A percentile compares a stretch with the other conserved stretches of the same genome.
Conservation (phyloP, 2,888 invertebrate species). For the Argyra leucocephala region DNA sequence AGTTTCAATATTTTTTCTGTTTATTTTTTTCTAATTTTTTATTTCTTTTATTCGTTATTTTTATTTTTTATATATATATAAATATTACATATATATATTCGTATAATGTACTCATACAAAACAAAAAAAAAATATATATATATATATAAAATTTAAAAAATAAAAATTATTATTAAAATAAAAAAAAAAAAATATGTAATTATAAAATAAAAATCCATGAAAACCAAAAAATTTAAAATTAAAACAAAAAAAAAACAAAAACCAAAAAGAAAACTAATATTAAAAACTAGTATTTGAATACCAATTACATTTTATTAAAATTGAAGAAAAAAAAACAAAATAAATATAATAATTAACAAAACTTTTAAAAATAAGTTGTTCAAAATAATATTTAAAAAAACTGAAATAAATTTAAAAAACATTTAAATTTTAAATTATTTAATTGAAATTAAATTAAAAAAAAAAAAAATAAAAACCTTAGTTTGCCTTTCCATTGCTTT, state of each 20-base stretch:
- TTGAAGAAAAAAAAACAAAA: no score
- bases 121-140: not conserved
- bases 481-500: slow-evolving; percentile 6
- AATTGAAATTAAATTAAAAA: not conserved
- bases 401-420: no score
- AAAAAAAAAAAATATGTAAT: no score
- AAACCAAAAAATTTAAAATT: no score
- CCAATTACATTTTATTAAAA: no score
- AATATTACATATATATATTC: not conserved
- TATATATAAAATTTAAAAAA: not conserved
- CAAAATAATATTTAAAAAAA: no score
- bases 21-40: not conserved
- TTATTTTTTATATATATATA: not conserved
- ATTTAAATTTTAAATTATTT: not conserved
- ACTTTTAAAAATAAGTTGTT: no score
- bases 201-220: no score
- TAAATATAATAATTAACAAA: no score
- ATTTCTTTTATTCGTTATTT: not conserved
- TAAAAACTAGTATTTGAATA: no score
- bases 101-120: not conserved
- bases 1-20: not conserved
- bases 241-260: no score
- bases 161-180: not conserved
- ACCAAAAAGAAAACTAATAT: no score
- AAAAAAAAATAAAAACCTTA: not conserved